Percentiles rank a stretch among this genome's conserved stretches.
phyloP scores from a whole-genome alignment of 2,888 invertebrate genomes.

The Pollenia amentaria region DNA sequence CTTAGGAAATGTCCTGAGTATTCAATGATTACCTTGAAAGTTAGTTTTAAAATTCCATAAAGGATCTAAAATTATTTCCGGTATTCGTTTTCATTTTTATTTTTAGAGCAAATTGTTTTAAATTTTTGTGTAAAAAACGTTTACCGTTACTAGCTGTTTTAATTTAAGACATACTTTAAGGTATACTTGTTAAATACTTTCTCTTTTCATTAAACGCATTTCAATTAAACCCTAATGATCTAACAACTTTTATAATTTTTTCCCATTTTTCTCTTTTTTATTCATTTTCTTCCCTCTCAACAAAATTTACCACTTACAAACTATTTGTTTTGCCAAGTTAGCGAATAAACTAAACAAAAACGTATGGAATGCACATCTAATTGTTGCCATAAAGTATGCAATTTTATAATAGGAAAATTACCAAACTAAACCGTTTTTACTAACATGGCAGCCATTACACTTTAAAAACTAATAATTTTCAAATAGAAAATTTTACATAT shows the following conservation, averaged over 20 bases:
- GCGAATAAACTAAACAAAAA: constrained; percentile 11
- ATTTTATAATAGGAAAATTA: constrained; percentile 40
- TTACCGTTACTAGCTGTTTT: too few relatives aligned
- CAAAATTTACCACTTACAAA: constrained; percentile 20
- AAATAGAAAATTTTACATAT: constrained; percentile 47
- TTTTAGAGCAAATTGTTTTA: background rate
- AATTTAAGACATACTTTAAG: too few relatives aligned
- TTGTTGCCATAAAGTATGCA: constrained; percentile 61
- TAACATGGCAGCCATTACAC: background rate
- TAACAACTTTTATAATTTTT: background rate
- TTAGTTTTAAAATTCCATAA: too few relatives aligned
- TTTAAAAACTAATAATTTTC: constrained; percentile 17
- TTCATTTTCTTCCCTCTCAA: background rate
- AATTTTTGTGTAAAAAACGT: background rate
- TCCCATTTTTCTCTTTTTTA: background rate
- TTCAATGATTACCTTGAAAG: too few relatives aligned
- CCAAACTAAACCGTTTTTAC: constrained; percentile 9
- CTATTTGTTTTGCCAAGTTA: background rate
- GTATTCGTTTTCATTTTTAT: too few relatives aligned
- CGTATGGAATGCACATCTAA: constrained; percentile 27
- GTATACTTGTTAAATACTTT: background rate
- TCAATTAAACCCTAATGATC: constrained; percentile 12
- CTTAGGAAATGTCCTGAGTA: too few relatives aligned
- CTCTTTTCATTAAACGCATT: background rate
- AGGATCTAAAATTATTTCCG: too few relatives aligned